A percentile compares a stretch with the other conserved stretches of the same genome.
Conservation (phyloP, 1,140 invertebrate species). For the Drosophila triauraria region DNA sequence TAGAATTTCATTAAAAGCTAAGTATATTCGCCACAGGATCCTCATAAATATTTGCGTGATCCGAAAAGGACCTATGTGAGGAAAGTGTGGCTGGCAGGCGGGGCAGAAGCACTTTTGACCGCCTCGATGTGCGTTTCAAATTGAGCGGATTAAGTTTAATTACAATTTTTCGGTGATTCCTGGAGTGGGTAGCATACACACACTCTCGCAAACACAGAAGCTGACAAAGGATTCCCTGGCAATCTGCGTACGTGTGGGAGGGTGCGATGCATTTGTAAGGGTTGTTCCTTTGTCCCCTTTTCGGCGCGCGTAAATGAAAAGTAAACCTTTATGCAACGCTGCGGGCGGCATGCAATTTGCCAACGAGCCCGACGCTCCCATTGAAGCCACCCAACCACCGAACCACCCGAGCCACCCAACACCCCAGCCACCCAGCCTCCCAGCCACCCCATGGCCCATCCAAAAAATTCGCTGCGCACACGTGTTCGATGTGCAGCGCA, state of each 20-base stretch:
- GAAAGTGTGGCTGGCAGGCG: conserved; percentile 15
- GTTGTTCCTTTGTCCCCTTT: conserved; percentile 70
- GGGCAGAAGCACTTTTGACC: conserved; percentile 40
- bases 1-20: conserved; percentile 11
- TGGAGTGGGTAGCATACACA: conserved; percentile 1
- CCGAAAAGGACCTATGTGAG: conserved; percentile 12
- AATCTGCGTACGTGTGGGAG: conserved; percentile 8
- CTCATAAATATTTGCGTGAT: conserved; percentile 36
- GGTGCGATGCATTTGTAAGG: conserved; percentile 66
- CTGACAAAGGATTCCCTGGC: conserved; percentile 28
- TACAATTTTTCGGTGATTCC: conserved; percentile 75
- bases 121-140: conserved; percentile 79
- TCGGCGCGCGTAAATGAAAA: conserved; percentile 67
- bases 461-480: conserved; percentile 71
- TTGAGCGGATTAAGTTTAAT: conserved; percentile 85
- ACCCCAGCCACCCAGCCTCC: neutral
- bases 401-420: conserved; percentile 7
- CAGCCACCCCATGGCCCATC: conserved; percentile 9
- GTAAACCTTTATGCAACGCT: conserved; percentile 76
- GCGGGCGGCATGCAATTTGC: conserved; percentile 69
- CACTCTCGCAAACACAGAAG: conserved; percentile 3
- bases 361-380: conserved; percentile 29
- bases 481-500: conserved; percentile 56
- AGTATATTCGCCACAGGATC: conserved; percentile 7
- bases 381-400: conserved; percentile 12